phyloP scores from a whole-genome alignment of 2,113 vertebrate species.

The Rhinopithecus roxellana region DNA sequence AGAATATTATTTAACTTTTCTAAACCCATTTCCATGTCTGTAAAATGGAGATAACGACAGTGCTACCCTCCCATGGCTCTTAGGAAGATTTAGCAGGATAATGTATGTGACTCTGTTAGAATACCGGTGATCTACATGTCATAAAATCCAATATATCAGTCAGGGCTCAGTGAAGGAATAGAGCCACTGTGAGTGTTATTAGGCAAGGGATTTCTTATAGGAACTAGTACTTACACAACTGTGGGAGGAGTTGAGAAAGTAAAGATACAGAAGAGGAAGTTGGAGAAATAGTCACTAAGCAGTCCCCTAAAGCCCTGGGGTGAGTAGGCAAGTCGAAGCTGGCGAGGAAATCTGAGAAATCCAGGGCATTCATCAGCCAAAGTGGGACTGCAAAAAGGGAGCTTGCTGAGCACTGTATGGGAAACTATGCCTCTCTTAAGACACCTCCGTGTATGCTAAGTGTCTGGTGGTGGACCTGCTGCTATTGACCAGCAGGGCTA shows the following conservation, averaged over 20 bases:
- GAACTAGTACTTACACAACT: not conserved
- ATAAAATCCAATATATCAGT: not conserved
- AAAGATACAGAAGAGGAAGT: not conserved
- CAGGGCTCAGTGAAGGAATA: not conserved
- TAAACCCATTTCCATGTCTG: not conserved
- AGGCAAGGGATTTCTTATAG: not conserved
- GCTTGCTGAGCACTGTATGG: not conserved
- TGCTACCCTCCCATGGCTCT: not conserved
- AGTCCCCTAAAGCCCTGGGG: not conserved
- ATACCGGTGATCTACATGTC: not conserved
- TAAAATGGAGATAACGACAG: not conserved
- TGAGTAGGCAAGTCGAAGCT: not conserved
- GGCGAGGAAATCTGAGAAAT: not conserved
- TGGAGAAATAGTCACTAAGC: not conserved
- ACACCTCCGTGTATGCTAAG: not conserved
- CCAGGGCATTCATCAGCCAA: not conserved
- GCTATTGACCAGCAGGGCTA: not conserved
- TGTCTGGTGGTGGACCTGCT: not conserved
- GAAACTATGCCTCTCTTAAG: not conserved
- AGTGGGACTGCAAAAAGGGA: not conserved
- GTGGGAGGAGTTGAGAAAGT: not conserved
- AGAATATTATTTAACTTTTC: not conserved
- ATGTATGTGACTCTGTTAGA: not conserved
- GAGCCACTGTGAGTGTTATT: not conserved
- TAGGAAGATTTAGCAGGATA: not conserved